Evolutionary conservation across 2,797 vertebrate genomes (phyloP), one percentile per base, ranked within the genome.

Genomic region (Mionectes olivaceus): DNA sequence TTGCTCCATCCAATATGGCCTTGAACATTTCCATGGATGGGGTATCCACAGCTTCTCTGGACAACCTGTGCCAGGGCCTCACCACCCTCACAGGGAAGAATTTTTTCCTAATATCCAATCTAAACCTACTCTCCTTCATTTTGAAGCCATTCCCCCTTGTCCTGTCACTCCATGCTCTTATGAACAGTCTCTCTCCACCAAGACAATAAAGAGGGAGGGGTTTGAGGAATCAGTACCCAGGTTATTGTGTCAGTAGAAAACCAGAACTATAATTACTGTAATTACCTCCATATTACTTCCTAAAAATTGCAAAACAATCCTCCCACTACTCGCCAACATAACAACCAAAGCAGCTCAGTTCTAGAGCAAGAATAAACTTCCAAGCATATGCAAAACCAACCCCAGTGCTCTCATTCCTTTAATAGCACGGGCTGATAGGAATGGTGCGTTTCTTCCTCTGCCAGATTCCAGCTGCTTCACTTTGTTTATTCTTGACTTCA

Each of bases 401-500:
- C 78, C 68, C 84, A 85, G 47, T 2, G 78, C 86, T 96, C 93
- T 91, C 93, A 57, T 94, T 95, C 94, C 91, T 89, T 90, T 92
- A 95, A 95, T 87, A 97, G 94, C 92, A 95, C 27, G 23, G 84
- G 82, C 75, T 93, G 95, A 97, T 91, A 94, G 30, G 92, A 98
- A 95, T 37, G 78, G 68, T 94, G 95, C 95, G 96, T 97, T 98
- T 97, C 97, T 97, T 97, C 96, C 92, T 82, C 95, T 96, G 97
- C 98, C 98, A 97, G 96, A 94, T 96, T 97, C 97, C 96, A 97
- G 96, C 96, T 96, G 98, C 96, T 97, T 96, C 76, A n/a, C 95
- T 97, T 94, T 97, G 97, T 98, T 98, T 97, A 98, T 97, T 95
- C 96, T 91, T 73, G 89, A 97, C 97, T 98, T 98, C 97, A 97